phyloP scores from a whole-genome alignment of 2,888 invertebrate genomes.

The Unio delphinus region DNA sequence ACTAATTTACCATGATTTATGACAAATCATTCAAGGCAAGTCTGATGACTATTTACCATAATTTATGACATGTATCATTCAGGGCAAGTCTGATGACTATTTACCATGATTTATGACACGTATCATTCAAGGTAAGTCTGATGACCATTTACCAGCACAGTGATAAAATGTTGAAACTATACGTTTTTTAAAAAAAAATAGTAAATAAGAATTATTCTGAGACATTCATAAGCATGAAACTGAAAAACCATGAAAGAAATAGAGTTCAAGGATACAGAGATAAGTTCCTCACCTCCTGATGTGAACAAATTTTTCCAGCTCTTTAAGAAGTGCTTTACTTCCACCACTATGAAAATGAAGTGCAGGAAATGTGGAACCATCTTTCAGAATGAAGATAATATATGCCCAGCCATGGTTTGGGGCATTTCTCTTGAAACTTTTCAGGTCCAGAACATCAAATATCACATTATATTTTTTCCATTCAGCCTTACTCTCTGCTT shows the following conservation, averaged over 20 bases:
- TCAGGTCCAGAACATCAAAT: conserved; percentile 77
- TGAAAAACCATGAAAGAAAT: background rate
- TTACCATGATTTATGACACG: no score
- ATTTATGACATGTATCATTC: no score
- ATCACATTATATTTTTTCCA: conserved; percentile 65
- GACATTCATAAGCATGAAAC: background rate
- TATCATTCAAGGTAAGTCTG: no score
- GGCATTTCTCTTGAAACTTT: conserved; percentile 75
- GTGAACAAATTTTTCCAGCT: conserved; percentile 74
- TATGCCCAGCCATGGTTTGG: conserved; percentile 68
- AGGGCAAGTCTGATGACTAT: no score
- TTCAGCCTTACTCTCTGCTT: conserved; percentile 31
- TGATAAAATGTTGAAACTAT: no score
- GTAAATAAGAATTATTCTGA: background rate
- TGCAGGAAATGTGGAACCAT: conserved; percentile 82
- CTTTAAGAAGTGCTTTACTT: conserved; percentile 81
- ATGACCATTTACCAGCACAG: no score
- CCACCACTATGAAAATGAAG: conserved; percentile 92
- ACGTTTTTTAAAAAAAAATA: no score
- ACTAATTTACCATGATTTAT: no score
- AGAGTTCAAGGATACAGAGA: no score
- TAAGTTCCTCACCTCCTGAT: conserved; percentile 74
- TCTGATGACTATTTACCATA: no score
- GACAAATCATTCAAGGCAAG: no score
- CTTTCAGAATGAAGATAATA: conserved; percentile 78